Base-by-base conservation (phyloP, 2,797 vertebrate species). In the Sparidentex hasta region DNA sequence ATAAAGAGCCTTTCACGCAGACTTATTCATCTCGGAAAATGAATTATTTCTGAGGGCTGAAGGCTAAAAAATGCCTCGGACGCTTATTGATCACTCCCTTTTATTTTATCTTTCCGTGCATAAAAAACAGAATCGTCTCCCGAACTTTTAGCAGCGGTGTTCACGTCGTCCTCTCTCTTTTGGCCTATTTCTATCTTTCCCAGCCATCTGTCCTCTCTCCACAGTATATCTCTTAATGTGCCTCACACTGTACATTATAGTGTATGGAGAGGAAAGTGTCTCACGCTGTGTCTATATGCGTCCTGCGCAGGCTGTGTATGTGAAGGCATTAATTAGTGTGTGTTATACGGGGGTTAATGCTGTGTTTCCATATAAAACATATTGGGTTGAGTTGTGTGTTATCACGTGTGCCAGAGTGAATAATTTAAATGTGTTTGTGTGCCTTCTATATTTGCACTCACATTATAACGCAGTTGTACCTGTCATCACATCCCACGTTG, bases 381-480 rank as follows among this genome's bases (percentile, higher is more conserved):
- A n/a, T 5, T 5, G 17, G 38, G 16, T 7, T 9, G 25, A 48
- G 2, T 48, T 25, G 43, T 58, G 71, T 74, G 44, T 38, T 65
- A 23, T 63, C 11, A 33, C 2, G 27, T 58, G 44, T 20, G 25
- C 47, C 29, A 20, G 50, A 33, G 21, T 74, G 55, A 75, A 71
- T 75, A 12, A 59, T 54, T 46, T 17, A 23, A 55, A 50, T 17
- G 9, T 64, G 54, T 58, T 41, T 72, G 52, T 73, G 56, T 44
- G 46, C 29, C 16, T 16, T 43, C 38, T 63, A 29, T 63, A 72
- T 29, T 41, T 51, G n/a, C 62, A 20, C 27, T 43, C 46, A 4
- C 59, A 16, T 56, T 47, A 27, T 5, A 0, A 38, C 4, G 2
- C 63, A 44, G 63, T 29, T 61, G 54, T 7, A 38, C 17, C 43